phyloP scores from a whole-genome alignment of 2,797 vertebrate species.

The Betta splendens region DNA sequence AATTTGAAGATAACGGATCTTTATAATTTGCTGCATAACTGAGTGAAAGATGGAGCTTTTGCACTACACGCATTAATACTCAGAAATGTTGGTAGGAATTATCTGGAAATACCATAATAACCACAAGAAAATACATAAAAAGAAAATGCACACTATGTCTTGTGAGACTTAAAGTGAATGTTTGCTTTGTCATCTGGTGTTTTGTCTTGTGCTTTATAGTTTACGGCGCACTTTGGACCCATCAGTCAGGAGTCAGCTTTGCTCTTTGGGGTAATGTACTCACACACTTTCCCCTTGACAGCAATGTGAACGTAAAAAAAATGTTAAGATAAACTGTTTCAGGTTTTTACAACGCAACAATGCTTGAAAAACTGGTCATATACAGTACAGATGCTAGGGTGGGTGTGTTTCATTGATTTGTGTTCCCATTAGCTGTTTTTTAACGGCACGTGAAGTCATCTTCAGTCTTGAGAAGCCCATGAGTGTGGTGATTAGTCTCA shows the following conservation, averaged over 20 bases:
- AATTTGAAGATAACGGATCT: conserved; percentile 19
- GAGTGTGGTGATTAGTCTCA: conserved; percentile 44
- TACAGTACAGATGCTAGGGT: conserved; percentile 43
- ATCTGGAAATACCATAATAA: conserved; percentile 20
- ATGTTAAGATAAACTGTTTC: conserved; percentile 10
- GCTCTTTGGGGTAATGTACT: conserved; percentile 36
- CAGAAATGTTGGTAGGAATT: conserved; percentile 17
- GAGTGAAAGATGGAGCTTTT: conserved; percentile 13
- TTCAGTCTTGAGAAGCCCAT: conserved; percentile 19
- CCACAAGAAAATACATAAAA: conserved; percentile 5
- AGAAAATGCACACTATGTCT: conserved; percentile 9
- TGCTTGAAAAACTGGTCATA: conserved; percentile 52
- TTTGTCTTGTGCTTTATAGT: no score
- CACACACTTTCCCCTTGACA: conserved; percentile 32
- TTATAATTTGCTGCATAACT: conserved; percentile 36
- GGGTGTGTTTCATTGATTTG: conserved; percentile 56
- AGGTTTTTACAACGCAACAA: conserved; percentile 37
- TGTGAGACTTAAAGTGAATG: conserved; percentile 20
- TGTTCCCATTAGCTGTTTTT: conserved; percentile 48
- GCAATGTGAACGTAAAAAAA: conserved; percentile 24
- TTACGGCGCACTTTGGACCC: conserved; percentile 21
- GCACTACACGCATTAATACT: conserved; percentile 13
- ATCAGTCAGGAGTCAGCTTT: conserved; percentile 43
- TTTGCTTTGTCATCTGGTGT: conserved; percentile 25
- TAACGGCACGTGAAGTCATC: conserved; percentile 36